These are phyloP conservation scores for Pseudorectes ferrugineus DNA, from an alignment of 2,113 vertebrate genomes.

Conservation along the genomic window DNA sequence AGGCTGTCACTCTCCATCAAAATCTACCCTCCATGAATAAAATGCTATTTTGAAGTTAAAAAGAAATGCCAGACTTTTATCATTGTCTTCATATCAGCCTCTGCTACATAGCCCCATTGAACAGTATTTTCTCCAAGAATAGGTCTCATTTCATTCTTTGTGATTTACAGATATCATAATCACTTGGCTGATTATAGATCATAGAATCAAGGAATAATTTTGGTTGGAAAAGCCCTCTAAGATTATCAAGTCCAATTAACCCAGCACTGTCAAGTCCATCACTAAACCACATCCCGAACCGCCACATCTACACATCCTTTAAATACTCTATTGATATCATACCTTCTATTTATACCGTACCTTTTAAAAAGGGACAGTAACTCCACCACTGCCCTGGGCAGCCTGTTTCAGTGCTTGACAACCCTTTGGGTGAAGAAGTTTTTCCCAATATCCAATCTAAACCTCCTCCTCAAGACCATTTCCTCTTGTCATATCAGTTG, in stretches of 20 bases:
- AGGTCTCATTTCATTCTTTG: background rate
- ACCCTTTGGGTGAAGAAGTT: background rate
- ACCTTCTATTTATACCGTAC: background rate
- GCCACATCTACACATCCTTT: background rate
- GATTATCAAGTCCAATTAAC: background rate
- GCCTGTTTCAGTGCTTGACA: background rate
- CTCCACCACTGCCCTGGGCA: background rate
- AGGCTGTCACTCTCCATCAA: background rate
- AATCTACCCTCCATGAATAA: background rate
- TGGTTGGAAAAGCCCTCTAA: background rate
- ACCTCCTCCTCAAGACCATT: background rate
- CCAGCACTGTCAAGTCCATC: background rate
- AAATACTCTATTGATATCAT: background rate
- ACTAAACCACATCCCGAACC: background rate
- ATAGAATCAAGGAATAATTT: background rate
- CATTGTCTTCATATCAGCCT: background rate
- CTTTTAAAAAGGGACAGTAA: background rate
- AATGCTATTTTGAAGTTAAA: background rate
- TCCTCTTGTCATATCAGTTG: accelerated
- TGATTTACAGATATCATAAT: background rate
- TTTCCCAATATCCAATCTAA: background rate
- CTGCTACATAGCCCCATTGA: background rate
- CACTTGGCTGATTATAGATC: background rate
- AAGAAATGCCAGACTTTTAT: background rate
- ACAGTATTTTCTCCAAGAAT: background rate